phyloP scores from a whole-genome alignment of 2,888 invertebrate species.

The Tupiocoris notatus region DNA sequence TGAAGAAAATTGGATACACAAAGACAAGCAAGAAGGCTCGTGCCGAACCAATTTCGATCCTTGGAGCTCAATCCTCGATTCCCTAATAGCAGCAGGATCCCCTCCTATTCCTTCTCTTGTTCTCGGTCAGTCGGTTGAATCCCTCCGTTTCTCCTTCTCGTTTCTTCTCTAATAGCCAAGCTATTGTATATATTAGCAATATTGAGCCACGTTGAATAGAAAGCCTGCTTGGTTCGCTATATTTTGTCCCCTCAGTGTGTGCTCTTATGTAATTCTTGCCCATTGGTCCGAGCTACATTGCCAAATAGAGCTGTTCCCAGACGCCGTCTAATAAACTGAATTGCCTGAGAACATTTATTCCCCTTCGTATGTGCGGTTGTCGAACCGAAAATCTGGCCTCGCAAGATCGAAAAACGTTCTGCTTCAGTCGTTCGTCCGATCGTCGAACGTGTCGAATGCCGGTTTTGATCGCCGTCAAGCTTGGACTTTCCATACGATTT shows the following conservation, averaged over 20 bases:
- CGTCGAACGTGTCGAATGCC: too few species aligned
- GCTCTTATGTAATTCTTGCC: background rate
- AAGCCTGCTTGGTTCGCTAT: background rate
- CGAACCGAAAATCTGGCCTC: background rate
- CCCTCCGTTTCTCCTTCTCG: background rate
- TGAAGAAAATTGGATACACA: background rate
- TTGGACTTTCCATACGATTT: too few species aligned
- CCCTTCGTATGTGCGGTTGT: background rate
- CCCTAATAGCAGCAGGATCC: background rate
- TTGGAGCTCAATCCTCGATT: background rate
- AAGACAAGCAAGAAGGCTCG: background rate
- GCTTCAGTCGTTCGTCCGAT: background rate
- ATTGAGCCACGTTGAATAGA: constrained; percentile 8
- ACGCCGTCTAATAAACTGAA: background rate
- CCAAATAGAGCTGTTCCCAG: background rate
- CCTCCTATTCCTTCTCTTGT: background rate
- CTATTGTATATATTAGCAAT: constrained; percentile 38
- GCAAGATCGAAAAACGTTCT: background rate
- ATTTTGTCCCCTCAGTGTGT: constrained; percentile 5
- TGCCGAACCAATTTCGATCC: background rate
- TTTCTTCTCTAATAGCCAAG: constrained; percentile 26
- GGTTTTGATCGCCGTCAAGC: background rate
- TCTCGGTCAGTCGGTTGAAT: background rate
- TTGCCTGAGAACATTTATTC: background rate
- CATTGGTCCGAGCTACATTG: background rate